Evolutionary conservation across 2,888 invertebrate species (phyloP).

Genomic region (Amiota mariae): DNA sequence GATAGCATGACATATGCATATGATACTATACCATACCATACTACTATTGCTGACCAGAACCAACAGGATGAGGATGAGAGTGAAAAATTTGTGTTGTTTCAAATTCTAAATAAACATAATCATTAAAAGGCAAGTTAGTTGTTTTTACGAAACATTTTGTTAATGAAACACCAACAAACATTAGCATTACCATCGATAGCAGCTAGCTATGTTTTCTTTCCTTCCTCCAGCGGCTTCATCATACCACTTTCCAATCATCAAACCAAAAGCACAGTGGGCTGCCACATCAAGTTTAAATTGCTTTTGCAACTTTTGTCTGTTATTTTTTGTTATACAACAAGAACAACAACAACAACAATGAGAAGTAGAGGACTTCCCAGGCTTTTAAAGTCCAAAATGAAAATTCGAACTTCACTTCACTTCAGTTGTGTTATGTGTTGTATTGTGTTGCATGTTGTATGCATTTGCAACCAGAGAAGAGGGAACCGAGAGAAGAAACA

Average conservation of each 20-base stretch:
- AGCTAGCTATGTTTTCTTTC: conserved; percentile 19
- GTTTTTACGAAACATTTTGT: conserved; percentile 9
- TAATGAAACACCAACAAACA: conserved; percentile 43
- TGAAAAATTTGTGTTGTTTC: neutral
- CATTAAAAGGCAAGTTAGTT: conserved; percentile 4
- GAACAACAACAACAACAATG: no score
- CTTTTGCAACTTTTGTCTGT: conserved; percentile 11
- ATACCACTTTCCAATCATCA: neutral
- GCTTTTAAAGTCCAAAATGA: neutral
- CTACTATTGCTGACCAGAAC: neutral
- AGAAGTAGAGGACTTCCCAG: no score
- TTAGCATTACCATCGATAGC: conserved; percentile 36
- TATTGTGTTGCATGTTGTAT: no score
- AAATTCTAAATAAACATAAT: conserved; percentile 2
- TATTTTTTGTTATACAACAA: neutral
- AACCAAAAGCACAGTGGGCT: neutral
- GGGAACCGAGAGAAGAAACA: no score
- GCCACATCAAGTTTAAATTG: conserved; percentile 24
- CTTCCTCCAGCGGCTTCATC: neutral
- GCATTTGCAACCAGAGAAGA: no score
- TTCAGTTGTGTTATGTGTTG: neutral
- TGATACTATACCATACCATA: neutral
- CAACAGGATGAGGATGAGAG: neutral
- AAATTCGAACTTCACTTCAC: neutral
- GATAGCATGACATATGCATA: no score